These are phyloP conservation scores for Oreocharis arfaki DNA, from an alignment of 2,113 vertebrate species.

Conservation along the genomic window DNA sequence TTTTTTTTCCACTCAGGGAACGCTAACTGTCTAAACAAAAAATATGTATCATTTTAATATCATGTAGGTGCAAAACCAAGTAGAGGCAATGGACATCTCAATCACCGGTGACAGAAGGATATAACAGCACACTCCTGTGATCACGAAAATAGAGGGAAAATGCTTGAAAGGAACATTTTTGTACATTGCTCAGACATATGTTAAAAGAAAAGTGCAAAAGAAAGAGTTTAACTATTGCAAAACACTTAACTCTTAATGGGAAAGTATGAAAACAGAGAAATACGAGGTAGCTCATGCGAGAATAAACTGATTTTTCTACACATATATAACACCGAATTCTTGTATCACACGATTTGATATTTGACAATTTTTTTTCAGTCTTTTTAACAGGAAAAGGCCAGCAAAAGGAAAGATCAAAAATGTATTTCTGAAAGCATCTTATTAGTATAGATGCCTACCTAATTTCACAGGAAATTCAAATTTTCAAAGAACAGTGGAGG, in stretches of 20 bases:
- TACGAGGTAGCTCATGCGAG: not conserved
- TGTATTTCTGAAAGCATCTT: accelerated
- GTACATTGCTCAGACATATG: not conserved
- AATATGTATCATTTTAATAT: not conserved
- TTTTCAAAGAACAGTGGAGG: not conserved
- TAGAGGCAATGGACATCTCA: not conserved
- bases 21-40: slow-evolving; percentile 1
- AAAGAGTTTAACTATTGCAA: not conserved
- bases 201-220: not conserved
- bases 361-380: not conserved
- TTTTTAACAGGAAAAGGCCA: not conserved
- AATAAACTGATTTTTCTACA: not conserved
- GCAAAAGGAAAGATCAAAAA: not conserved
- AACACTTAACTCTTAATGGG: not conserved
- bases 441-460: not conserved
- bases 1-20: not conserved
- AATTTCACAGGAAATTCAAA: not conserved
- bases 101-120: not conserved
- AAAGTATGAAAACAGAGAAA: not conserved
- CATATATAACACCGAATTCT: not conserved
- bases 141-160: not conserved
- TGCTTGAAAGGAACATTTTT: not conserved
- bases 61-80: not conserved
- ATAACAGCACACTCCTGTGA: not conserved
- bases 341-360: accelerated